Evolutionary conservation across 2,888 invertebrate genomes (phyloP).

Genomic region (Polydrusus cervinus): DNA sequence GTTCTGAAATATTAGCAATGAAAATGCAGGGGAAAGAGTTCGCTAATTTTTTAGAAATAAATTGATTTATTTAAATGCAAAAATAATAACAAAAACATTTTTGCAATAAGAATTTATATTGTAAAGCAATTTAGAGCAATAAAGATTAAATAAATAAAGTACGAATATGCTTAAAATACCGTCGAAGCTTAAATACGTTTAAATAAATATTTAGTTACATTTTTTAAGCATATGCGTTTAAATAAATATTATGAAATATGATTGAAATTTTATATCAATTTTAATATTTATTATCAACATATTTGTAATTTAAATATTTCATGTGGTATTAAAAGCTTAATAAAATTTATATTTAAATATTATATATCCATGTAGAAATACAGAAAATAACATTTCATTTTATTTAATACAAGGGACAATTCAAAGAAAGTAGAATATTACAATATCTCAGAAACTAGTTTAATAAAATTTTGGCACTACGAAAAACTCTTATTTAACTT

Average conservation of each 20-base stretch:
- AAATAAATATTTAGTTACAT: neutral
- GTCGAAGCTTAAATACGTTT: neutral
- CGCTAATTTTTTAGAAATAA: too few species aligned
- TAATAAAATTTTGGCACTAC: too few species aligned
- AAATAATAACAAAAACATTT: too few species aligned
- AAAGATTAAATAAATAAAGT: neutral
- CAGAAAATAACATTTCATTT: too few species aligned
- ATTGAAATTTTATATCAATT: neutral
- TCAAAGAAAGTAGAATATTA: too few species aligned
- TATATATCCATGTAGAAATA: too few species aligned
- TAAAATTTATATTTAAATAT: neutral
- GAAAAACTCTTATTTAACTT: too few species aligned
- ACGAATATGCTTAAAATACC: neutral
- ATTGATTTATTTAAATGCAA: too few species aligned
- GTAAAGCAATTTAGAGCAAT: neutral
- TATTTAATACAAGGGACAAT: too few species aligned
- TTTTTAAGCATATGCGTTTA: constrained; percentile 1
- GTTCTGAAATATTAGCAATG: too few species aligned
- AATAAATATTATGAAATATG: neutral
- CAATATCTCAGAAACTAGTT: too few species aligned
- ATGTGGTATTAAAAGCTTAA: neutral
- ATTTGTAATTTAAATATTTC: neutral
- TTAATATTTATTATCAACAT: neutral
- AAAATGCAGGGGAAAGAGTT: too few species aligned
- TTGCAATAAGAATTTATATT: neutral